Conservation (phyloP, 2,113 vertebrate genomes). For the Syrrhaptes paradoxus region DNA sequence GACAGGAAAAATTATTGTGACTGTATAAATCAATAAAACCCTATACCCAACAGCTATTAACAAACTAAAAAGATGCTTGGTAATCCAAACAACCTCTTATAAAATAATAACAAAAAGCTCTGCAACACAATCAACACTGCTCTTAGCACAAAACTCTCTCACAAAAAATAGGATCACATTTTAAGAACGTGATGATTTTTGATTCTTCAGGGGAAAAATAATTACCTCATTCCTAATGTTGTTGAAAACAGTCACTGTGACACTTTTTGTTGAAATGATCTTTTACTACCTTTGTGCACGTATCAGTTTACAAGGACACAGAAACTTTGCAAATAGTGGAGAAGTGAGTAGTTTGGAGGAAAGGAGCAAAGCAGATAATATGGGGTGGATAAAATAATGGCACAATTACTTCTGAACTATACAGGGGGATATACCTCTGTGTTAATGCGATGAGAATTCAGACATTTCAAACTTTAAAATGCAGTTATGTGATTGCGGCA, state of each 20-base stretch:
- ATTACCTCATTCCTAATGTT: background rate
- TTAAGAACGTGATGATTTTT: background rate
- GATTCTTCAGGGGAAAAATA: background rate
- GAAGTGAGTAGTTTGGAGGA: background rate
- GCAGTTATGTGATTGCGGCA: background rate
- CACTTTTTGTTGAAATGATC: background rate
- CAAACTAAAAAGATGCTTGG: background rate
- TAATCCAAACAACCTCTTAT: background rate
- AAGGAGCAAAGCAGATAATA: background rate
- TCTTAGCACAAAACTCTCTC: background rate
- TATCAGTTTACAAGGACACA: background rate
- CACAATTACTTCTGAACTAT: background rate
- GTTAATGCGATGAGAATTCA: background rate
- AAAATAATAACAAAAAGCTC: constrained; percentile 1
- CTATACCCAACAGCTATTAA: constrained; percentile 4
- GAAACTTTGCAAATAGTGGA: background rate
- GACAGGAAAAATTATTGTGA: constrained; percentile 13
- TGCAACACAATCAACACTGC: background rate
- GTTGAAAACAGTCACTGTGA: background rate
- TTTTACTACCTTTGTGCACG: background rate
- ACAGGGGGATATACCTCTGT: background rate
- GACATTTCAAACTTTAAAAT: background rate
- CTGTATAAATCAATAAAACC: constrained; percentile 35
- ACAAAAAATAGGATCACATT: background rate
- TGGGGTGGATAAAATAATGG: background rate